A percentile compares a stretch with the other conserved stretches of the same genome.
These are phyloP conservation scores for Aulostomus chinensis DNA, from an alignment of 2,797 vertebrate species.

Conservation along the genomic window DNA sequence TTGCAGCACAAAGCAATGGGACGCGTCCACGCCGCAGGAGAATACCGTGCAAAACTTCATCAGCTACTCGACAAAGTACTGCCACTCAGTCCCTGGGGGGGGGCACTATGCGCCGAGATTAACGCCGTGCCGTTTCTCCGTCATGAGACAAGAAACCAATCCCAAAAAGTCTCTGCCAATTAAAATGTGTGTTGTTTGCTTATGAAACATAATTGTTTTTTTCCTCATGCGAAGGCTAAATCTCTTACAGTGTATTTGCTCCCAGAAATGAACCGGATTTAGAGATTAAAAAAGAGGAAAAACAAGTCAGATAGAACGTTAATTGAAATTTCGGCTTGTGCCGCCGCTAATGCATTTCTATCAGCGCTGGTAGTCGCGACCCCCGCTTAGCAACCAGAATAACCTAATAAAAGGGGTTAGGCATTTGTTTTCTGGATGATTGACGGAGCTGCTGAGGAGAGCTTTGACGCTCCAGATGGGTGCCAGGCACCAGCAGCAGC, in stretches of 20 bases:
- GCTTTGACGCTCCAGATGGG: slow-evolving; percentile 1
- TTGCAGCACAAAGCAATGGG: no score
- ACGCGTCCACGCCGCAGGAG: no score
- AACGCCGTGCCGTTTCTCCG: no score
- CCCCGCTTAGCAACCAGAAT: slow-evolving; percentile 4
- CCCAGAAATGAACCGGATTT: slow-evolving; percentile 27
- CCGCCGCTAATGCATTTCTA: slow-evolving; percentile 4
- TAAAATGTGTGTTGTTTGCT: slow-evolving; percentile 26
- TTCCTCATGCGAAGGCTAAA: slow-evolving; percentile 1
- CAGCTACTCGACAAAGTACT: no score
- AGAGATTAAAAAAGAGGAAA: slow-evolving; percentile 15
- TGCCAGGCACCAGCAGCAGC: slow-evolving; percentile 2
- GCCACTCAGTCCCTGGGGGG: no score
- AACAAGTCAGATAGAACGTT: neutral
- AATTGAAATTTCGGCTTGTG: slow-evolving; percentile 13
- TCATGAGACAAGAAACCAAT: neutral
- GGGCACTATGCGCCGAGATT: no score
- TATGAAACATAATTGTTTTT: slow-evolving; percentile 10
- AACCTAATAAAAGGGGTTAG: slow-evolving; percentile 5
- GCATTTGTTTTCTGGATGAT: slow-evolving; percentile 22
- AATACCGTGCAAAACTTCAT: no score
- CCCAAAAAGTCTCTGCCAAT: slow-evolving; percentile 2
- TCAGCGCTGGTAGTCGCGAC: neutral
- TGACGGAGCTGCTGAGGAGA: slow-evolving; percentile 6
- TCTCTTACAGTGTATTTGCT: slow-evolving; percentile 19